phyloP scores from a whole-genome alignment of 53 echinoderm and acorn worm species.

The Hippasteria phrygiana region DNA sequence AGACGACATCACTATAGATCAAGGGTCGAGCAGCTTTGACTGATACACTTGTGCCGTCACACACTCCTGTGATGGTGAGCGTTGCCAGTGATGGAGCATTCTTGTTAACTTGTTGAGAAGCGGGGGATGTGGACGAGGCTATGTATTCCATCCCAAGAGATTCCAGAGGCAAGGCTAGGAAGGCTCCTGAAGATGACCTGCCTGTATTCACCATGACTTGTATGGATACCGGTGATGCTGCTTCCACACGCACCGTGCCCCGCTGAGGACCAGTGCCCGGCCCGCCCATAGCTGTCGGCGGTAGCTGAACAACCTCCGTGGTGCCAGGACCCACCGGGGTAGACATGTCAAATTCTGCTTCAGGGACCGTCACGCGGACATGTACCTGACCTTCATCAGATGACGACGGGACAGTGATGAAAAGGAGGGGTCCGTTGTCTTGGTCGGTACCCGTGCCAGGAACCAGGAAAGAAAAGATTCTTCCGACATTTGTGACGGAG shows the following conservation, averaged over 20 bases:
- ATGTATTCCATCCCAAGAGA: constrained; percentile 49
- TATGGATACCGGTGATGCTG: constrained; percentile 5
- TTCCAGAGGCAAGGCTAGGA: constrained; percentile 28
- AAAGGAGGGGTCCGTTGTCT: constrained; percentile 20
- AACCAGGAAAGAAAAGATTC: constrained; percentile 12
- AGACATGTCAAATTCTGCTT: constrained; percentile 18
- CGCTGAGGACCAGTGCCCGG: background rate
- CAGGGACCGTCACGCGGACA: constrained; percentile 11
- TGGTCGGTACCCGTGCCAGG: constrained; percentile 20
- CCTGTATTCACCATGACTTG: constrained; percentile 23
- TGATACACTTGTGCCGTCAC: constrained; percentile 21
- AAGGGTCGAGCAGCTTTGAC: background rate
- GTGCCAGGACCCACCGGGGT: background rate
- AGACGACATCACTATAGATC: background rate
- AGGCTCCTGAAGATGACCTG: background rate
- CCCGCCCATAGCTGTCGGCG: constrained; percentile 23
- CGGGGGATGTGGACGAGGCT: constrained; percentile 12
- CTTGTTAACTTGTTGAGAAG: no score
- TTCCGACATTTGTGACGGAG: constrained; percentile 20
- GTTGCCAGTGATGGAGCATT: background rate
- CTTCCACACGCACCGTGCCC: constrained; percentile 32
- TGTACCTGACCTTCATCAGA: background rate
- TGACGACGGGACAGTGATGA: constrained; percentile 1
- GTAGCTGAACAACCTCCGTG: constrained; percentile 13
- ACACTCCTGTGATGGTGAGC: constrained; percentile 39